Base-by-base conservation (phyloP, 2,113 vertebrate species). In the Ptilorrhoa leucosticta region DNA sequence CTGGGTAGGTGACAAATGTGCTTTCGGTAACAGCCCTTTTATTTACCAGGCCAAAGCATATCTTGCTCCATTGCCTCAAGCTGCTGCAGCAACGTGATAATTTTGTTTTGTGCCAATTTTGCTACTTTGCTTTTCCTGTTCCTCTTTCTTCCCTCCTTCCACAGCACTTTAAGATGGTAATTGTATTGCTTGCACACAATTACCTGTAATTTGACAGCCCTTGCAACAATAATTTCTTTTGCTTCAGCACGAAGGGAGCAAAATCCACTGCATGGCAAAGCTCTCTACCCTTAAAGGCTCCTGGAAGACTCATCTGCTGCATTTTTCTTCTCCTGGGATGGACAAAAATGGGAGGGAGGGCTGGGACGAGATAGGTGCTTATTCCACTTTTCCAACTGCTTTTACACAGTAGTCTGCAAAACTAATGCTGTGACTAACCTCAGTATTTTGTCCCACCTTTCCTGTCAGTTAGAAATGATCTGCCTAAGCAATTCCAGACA, bases 1-100 rank as follows among this genome's bases (percentile, higher is more conserved):
- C 98, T 99, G 99, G 99, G 99, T 99, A 99, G 98, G 99, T 99
- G 98, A 97, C 27, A 1, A 89, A 64, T 7, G 16, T 68, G 39
- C 92, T 93, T 93, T 90, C 18, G 7, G 3, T 77, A 92, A 70
- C 89, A 75, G 96, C 83, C 72, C 51, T 93, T 96, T 96, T 90
- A 91, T 94, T 93, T 93, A 81, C 96, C 98, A 96, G 98, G 89
- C 98, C 97, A 97, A 96, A 93, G 78, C 90, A 13, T 86, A 69
- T 26, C 40, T 83, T 61, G 68, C 75, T 68, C 28, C 61, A 63
- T 47, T 85, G 69, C 85, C 73, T 83, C 80, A 28, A 65, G 88
- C 80, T 77, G 39, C 51, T 83, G 24, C 76, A 77, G 90, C 90
- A 90, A 33, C 28, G 1, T 24, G 33, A 78, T 90, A 39, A 61